These are phyloP conservation scores for Helicoverpa zea DNA, from an alignment of 1,140 invertebrate species.

Conservation along the genomic window DNA sequence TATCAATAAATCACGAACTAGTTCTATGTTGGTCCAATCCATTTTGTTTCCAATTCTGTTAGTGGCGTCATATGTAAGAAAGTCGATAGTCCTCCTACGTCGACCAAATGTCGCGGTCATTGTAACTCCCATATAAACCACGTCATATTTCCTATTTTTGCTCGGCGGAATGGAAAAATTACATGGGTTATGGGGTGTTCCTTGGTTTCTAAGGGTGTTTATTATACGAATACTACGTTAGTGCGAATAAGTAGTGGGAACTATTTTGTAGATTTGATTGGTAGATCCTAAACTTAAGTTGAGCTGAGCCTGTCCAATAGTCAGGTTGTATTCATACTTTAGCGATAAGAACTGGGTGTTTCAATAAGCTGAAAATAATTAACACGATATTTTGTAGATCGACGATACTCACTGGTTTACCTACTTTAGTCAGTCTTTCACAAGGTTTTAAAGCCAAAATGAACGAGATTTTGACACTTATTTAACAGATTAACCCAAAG, in stretches of 20 bases:
- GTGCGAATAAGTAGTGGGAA: no score
- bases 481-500: slow-evolving; percentile 15
- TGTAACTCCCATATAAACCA: neutral
- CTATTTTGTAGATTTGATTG: no score
- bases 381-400: no score
- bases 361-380: no score
- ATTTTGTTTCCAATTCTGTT: slow-evolving; percentile 21
- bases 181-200: neutral
- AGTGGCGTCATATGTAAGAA: slow-evolving; percentile 5
- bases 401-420: no score
- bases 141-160: slow-evolving; percentile 17
- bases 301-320: no score
- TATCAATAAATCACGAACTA: slow-evolving; percentile 6
- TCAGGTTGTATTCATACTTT: no score
- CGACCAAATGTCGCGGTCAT: slow-evolving; percentile 18
- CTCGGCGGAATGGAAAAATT: neutral
- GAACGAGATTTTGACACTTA: neutral
- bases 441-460: neutral
- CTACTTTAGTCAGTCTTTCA: neutral
- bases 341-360: no score
- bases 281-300: no score
- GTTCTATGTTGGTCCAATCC: slow-evolving; percentile 3
- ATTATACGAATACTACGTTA: no score
- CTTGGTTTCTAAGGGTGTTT: neutral
- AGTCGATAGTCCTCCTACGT: slow-evolving; percentile 26